Conservation (phyloP, 2,888 invertebrate genomes). For the Smittia sp. region DNA sequence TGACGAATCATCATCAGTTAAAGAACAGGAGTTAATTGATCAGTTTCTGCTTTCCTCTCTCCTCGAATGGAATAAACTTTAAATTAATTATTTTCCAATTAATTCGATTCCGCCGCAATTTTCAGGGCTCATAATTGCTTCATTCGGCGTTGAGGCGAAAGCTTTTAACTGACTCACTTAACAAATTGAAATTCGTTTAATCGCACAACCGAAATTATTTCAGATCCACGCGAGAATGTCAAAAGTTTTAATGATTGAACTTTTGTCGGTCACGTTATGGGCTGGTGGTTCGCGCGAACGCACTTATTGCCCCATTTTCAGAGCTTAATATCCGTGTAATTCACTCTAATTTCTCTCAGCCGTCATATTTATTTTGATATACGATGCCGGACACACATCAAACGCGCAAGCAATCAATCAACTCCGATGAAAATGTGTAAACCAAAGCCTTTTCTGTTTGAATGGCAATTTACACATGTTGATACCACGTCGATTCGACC, state of each 20-base stretch:
- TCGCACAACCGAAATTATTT: neutral
- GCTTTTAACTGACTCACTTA: neutral
- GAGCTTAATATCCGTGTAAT: neutral
- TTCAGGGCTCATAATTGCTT: neutral
- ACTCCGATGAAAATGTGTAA: neutral
- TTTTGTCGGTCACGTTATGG: neutral
- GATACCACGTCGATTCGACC: neutral
- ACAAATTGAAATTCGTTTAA: neutral
- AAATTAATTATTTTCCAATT: slow-evolving; percentile 20
- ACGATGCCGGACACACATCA: neutral
- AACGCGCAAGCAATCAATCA: slow-evolving; percentile 13
- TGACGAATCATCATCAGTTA: too few species aligned
- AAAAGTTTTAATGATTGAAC: neutral
- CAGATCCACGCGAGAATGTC: neutral
- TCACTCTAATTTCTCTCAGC: neutral
- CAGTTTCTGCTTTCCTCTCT: neutral
- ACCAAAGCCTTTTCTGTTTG: neutral
- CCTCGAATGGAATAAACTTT: neutral
- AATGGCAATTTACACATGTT: neutral
- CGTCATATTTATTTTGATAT: neutral
- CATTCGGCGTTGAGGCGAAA: neutral
- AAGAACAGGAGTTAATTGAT: neutral
- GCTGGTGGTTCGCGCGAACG: neutral
- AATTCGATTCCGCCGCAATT: neutral
- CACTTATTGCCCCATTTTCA: neutral